A percentile compares a stretch with the other conserved stretches of the same genome.
Conservation (phyloP, 2,113 vertebrate genomes). For the Anguilla rostrata region DNA sequence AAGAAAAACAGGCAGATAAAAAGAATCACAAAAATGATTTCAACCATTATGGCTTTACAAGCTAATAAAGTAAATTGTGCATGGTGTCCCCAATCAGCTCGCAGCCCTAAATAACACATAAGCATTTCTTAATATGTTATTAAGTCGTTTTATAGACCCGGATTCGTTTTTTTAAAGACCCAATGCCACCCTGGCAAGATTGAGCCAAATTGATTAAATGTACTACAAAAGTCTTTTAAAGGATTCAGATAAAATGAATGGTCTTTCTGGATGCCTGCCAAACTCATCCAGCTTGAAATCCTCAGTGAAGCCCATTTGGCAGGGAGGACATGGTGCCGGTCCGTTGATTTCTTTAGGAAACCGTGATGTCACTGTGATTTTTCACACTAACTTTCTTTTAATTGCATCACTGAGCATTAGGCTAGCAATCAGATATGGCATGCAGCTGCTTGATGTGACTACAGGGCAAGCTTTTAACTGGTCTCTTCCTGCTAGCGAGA, state of each 20-base stretch:
- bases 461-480: constrained; percentile 41
- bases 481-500: constrained; percentile 38
- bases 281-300: constrained; percentile 43
- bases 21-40: not conserved
- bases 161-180: not conserved
- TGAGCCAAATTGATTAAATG: constrained; percentile 47
- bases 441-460: constrained; percentile 36
- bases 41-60: not conserved
- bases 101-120: not conserved
- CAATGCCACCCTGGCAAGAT: constrained; percentile 35
- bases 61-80: not conserved
- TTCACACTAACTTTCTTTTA: constrained; percentile 56
- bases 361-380: constrained; percentile 29
- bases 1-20: not conserved
- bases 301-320: constrained; percentile 35
- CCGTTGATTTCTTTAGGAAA: constrained; percentile 15
- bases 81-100: not conserved
- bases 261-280: constrained; percentile 33
- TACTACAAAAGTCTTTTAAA: not conserved
- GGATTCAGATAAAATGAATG: constrained; percentile 7
- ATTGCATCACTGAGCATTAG: constrained; percentile 52
- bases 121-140: not conserved
- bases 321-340: constrained; percentile 21
- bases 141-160: not conserved
- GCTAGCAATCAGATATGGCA: constrained; percentile 39